Evolutionary conservation across 2,888 invertebrate genomes (phyloP), one percentile per base, ranked within the genome.

Genomic region (Spilosoma lubricipeda): DNA sequence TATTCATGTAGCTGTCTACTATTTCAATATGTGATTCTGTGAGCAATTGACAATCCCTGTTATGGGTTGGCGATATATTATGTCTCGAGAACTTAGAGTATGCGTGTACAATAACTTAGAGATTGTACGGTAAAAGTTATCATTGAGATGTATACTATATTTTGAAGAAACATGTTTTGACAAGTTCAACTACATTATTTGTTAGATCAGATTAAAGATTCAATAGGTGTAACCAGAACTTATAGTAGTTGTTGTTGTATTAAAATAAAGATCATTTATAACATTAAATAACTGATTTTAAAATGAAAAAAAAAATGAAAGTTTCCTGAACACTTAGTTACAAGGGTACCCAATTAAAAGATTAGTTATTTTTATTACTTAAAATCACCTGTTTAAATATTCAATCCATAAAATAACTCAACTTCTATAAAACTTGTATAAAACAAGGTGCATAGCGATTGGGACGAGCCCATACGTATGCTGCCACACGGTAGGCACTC

Each of bases 401-500:
- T 45, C 63, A 68, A 33, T 63, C 7, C 27, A 15, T 64, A 67
- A 70, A 71, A 52, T 52, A 36, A 52, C 20, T 23, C 13, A 20
- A 68, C 9, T 48, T 52, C 42, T 4, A 75, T 52, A 67, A n/a
- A n/a, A 67, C 63, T 66, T 70, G 66, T 72, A 67, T 42, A 27
- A 67, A 27, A 48, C 27, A 63, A 59, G 27, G 20, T 63, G 66
- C 63, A 72, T 63, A 42, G 67, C 7, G 67, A 67, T 67, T 36
- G 33, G 66, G 45, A 72, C 39, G 42, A 70, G 59, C n/a, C 66
- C 45, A 76, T 75, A 79, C 71, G 72, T 75, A 75, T 72, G 82
- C 80, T 77, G 72, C 77, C 77, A 80, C 80, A 83, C 83, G 82
- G 82, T 83, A 82, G 74, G 78, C 88, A 86, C 89, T 90, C 89